phyloP scores from a whole-genome alignment of 2,888 invertebrate genomes.

The Pseudoips prasinana region DNA sequence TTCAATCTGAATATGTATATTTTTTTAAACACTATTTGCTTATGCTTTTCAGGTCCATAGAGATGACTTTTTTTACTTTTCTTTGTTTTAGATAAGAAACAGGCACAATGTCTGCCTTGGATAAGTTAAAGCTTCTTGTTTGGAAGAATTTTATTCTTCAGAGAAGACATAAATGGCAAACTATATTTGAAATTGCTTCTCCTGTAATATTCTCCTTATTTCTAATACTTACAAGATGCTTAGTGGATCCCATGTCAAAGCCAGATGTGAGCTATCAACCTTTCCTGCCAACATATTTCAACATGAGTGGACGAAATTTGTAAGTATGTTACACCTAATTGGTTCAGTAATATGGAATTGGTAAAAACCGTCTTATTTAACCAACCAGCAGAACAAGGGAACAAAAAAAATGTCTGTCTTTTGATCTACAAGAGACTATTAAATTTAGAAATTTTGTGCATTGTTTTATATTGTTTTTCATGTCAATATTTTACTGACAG shows the following conservation, averaged over 20 bases:
- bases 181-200: conserved; percentile 86
- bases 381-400: too few species aligned
- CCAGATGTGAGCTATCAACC: conserved; percentile 56
- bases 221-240: conserved; percentile 86
- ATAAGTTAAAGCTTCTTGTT: conserved; percentile 86
- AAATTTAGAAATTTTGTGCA: too few species aligned
- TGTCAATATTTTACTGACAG: too few species aligned
- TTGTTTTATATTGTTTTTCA: too few species aligned
- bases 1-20: too few species aligned
- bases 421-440: too few species aligned
- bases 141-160: conserved; percentile 93
- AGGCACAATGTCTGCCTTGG: conserved; percentile 62
- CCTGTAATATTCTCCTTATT: conserved; percentile 87
- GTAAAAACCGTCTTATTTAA: too few species aligned
- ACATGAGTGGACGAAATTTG: conserved; percentile 60
- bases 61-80: too few species aligned
- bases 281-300: conserved; percentile 69
- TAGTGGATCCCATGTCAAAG: conserved; percentile 83
- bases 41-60: too few species aligned
- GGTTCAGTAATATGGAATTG: too few species aligned
- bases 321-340: conserved; percentile 45
- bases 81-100: background rate
- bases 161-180: conserved; percentile 87
- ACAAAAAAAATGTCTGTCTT: too few species aligned
- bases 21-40: too few species aligned